These are phyloP conservation scores for Sebastes minor DNA, from an alignment of 2,797 vertebrate species.

Conservation along the genomic window DNA sequence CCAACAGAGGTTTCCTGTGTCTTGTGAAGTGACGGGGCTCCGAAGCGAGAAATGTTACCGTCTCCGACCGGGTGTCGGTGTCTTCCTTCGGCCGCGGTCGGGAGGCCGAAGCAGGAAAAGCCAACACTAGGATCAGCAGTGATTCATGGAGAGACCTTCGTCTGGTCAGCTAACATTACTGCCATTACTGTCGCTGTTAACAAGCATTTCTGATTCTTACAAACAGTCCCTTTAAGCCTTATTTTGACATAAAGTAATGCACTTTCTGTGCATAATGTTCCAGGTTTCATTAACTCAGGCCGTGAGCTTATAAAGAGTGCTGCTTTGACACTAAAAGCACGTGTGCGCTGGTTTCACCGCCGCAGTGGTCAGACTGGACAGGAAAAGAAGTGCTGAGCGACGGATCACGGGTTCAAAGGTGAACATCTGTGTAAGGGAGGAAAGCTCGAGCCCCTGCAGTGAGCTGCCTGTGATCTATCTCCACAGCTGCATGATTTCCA, in stretches of 20 bases:
- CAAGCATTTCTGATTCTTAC: no score
- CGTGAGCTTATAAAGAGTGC: background rate
- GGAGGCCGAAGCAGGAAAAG: no score
- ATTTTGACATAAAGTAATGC: background rate
- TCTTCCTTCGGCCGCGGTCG: no score
- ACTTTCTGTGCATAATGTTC: background rate
- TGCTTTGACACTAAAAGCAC: background rate
- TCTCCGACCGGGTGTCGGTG: no score
- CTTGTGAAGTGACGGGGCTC: no score
- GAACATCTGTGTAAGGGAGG: conserved; percentile 72
- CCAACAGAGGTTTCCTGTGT: no score
- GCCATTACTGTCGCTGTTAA: no score
- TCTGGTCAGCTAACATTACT: no score
- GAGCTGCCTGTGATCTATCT: conserved; percentile 68
- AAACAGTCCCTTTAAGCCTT: background rate
- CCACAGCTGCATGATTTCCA: conserved; percentile 76
- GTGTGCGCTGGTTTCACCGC: background rate
- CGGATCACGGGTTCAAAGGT: conserved; percentile 59
- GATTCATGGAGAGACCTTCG: no score
- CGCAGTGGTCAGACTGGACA: conserved; percentile 40
- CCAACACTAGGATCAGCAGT: no score
- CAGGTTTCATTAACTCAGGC: conserved; percentile 10
- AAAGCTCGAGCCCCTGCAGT: conserved; percentile 48
- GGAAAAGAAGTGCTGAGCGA: conserved; percentile 41
- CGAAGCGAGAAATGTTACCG: no score